Conservation (phyloP, 2,888 invertebrate species). For the Cloeon dipterum region DNA sequence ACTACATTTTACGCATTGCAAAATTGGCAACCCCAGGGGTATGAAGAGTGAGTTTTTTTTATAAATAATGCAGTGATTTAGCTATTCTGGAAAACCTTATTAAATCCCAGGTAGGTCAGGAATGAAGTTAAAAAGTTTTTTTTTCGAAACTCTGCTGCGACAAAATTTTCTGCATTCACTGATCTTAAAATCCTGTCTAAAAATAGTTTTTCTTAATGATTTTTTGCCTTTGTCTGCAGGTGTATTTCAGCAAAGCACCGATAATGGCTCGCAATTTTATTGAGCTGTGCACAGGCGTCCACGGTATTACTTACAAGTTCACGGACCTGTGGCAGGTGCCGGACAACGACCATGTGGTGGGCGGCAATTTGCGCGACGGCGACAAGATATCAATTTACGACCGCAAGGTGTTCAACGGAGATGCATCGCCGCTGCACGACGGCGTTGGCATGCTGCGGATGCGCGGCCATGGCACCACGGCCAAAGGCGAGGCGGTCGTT, state of each 20-base stretch:
- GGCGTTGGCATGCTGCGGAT: constrained; percentile 8
- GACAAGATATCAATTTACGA: constrained; percentile 8
- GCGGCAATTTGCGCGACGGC: constrained; percentile 8
- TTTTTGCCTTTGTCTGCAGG: no score
- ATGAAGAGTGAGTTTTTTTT: no score
- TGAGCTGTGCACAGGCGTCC: constrained; percentile 7
- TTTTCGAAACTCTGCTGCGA: no score
- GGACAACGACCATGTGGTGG: constrained; percentile 8
- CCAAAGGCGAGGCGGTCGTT: constrained; percentile 8
- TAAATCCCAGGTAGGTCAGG: no score
- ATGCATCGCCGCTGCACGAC: constrained; percentile 9
- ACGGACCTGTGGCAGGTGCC: constrained; percentile 8
- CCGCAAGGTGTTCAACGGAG: constrained; percentile 7
- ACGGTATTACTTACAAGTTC: constrained; percentile 9
- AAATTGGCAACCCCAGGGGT: no score
- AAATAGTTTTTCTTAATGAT: no score
- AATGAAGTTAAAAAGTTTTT: no score
- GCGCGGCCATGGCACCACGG: constrained; percentile 8
- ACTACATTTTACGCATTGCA: no score
- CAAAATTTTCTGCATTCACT: no score
- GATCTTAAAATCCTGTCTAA: no score
- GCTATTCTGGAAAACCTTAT: no score
- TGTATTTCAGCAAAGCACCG: constrained; percentile 8
- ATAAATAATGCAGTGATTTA: no score
- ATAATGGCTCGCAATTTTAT: constrained; percentile 9